Base-by-base conservation (phyloP, 2,797 vertebrate genomes). In the Chelidonichthys spinosus region DNA sequence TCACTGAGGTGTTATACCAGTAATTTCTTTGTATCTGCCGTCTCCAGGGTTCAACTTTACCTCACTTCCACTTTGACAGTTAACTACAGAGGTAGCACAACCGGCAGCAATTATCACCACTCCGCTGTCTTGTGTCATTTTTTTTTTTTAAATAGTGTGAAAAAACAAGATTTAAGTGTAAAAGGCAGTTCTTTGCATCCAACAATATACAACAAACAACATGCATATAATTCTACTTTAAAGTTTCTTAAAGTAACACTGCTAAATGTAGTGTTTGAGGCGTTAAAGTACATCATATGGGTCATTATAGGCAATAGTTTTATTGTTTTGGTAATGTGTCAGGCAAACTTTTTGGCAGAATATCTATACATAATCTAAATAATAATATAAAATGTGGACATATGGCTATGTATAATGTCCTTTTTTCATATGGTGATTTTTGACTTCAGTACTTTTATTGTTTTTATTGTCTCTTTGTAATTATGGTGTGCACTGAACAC, bases 101-200 rank as follows among this genome's bases (percentile, higher is more conserved):
- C 14, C 25, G 74, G 59, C 43, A 70, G 40, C 14, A 82, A 83
- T 78, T 89, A 74, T 78, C 73, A 74, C 72, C 65, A 86, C 78
- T 46, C 68, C 80, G 46, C 50, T 39, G 25, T 58, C 62, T 14
- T 9, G n/a, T 25, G 25, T 1, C 25, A 25, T 25, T 25, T 25
- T 25, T 25, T 25, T 25, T 25, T 25, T 25, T 25, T 25, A 25
- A 25, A 25, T 25, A 25, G 2, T 25, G 25, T 25, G 25, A 25
- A 25, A 25, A 25, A 25, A 25, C 25, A 25, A 25, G 25, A 25
- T n/a, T 11, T 11, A 40, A 64, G n/a, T 37, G 37, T 14, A 25
- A 14, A 46, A 71, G 58, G 46, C 44, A 37, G 25, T 60, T 72
- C 42, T 71, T 54, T 50, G 25, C 43, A 61, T 37, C 8, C 18